Evolutionary conservation across 2,797 vertebrate species (phyloP), one percentile per base, ranked within the genome.

Genomic region (Rhodeus uyekii): DNA sequence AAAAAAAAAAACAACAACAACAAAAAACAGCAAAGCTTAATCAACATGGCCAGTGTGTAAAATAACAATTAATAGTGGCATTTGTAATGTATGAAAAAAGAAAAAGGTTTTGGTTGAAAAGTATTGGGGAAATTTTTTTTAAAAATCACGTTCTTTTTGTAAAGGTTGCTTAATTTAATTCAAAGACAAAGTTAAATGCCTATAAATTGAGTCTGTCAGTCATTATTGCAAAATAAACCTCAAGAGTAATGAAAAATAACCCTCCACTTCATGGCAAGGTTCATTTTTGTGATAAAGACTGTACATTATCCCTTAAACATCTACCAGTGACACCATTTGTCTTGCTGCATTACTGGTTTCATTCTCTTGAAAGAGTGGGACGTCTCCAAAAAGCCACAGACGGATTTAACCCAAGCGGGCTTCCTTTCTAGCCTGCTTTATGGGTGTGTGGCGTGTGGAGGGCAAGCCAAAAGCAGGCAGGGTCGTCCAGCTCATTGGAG

Each of bases 321-420:
- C 29, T 9, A 14, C 34, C 39, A 34, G 29, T 12, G 22, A 64
- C 2, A 13, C 60, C 36, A 64, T 22, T 64, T 64, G 48, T 48
- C 42, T 48, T 5, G 46, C 76, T 53, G 29, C 32, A 67, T 65
- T 39, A 18, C 24, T 39, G 22, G 61, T 69, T 79, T 69, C 34
- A 78, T 48, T 39, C 76, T 61, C 18, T 72, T n/a, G 80, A 42
- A 16, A 73, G 63, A 71, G 69, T 60, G 86, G 90, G 88, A 90
- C 86, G 18, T 89, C 87, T 79, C 48, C 89, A 89, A 87, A 90
- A 89, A 89, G 88, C 91, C 88, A 88, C 36, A 83, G 84, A 87
- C 79, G 78, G 87, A 87, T 86, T 84, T 69, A 79, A 79, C 48
- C 48, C 72, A 32, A 42, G 46, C n/a, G 0, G 16, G 63, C 22